These are phyloP conservation scores for Melanchra persicariae DNA, from an alignment of 2,888 invertebrate genomes.

Conservation along the genomic window DNA sequence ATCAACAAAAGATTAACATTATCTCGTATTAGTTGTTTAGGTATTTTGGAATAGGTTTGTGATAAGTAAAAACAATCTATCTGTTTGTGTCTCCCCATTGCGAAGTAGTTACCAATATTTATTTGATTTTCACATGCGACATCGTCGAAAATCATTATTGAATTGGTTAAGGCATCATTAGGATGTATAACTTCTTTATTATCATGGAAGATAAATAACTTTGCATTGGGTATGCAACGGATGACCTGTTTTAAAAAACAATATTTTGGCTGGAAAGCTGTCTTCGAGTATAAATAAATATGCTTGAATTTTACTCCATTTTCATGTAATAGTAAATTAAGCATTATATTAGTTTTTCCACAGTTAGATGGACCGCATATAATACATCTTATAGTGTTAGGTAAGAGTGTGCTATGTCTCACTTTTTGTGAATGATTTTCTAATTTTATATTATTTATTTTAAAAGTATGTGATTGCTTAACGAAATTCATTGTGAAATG, in stretches of 20 bases:
- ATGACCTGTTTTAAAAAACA: constrained; percentile 5
- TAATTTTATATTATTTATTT: constrained; percentile 6
- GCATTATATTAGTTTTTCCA: constrained; percentile 63
- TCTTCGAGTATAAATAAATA: constrained; percentile 52
- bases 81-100: no score
- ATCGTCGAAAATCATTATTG: no score
- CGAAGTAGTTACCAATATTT: no score
- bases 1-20: no score
- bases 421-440: not conserved
- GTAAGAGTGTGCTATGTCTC: not conserved
- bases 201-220: no score
- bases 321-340: constrained; percentile 13
- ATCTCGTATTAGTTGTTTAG: no score
- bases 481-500: not conserved
- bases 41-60: no score
- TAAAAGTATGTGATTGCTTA: constrained; percentile 1
- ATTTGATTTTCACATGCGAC: no score
- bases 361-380: constrained; percentile 58
- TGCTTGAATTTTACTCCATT: not conserved
- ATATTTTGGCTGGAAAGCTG: constrained; percentile 32
- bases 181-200: no score
- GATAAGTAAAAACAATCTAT: no score
- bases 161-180: no score
- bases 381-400: constrained; percentile 41
- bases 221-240: not conserved